Conservation (phyloP, 2,113 vertebrate genomes). For the Varanus komodoensis region DNA sequence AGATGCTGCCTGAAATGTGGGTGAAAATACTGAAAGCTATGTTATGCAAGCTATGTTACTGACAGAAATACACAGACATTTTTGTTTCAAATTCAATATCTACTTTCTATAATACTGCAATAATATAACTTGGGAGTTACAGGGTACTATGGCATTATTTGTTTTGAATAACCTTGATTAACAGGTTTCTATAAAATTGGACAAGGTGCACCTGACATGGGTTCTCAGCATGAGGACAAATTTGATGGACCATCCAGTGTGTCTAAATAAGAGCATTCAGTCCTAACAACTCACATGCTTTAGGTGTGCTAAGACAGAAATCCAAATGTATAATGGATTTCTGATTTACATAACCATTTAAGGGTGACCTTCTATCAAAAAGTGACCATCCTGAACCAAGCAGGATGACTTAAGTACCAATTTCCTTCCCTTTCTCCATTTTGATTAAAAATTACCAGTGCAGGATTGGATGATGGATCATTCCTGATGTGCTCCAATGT, state of each 20-base stretch:
- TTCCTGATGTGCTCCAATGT: too few species aligned
- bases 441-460: background rate
- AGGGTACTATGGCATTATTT: background rate
- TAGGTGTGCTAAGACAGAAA: background rate
- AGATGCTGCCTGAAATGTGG: background rate
- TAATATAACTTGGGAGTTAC: background rate
- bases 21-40: slow-evolving; percentile 18
- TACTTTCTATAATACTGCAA: background rate
- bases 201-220: background rate
- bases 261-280: background rate
- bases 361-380: background rate
- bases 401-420: background rate
- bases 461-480: background rate
- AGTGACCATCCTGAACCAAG: background rate
- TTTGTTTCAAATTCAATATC: background rate
- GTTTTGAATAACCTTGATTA: background rate
- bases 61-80: background rate
- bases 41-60: background rate
- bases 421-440: background rate
- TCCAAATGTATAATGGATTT: background rate
- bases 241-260: too few species aligned
- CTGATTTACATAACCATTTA: background rate
- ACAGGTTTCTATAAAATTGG: background rate
- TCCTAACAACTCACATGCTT: background rate
- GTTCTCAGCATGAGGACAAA: background rate